Base-by-base conservation (phyloP, 92 coral and sea anemone species). In the Pocillopora grandis region DNA sequence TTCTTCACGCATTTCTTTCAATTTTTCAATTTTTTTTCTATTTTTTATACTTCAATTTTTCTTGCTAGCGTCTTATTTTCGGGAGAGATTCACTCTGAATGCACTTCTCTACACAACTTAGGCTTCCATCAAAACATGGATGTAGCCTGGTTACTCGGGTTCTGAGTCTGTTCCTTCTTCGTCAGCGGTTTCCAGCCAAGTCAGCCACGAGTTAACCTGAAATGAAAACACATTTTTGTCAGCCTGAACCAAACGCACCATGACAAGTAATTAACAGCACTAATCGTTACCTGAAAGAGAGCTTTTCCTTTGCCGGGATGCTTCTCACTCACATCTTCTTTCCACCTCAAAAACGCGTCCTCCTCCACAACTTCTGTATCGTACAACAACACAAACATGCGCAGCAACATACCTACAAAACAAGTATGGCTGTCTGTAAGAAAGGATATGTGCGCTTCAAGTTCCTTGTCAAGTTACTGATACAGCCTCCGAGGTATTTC, bases 81-180 rank as follows among this genome's bases (percentile, higher is more conserved):
- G 14, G 37, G 1, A 8, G 58, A 68, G 62, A 7, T 36, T 17
- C 18, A 13, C 8, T 36, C 52, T 13, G 37, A 63, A 71, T 7
- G 55, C 27, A 67, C 33, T 36, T 18, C 23, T 18, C 8, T 57
- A 9, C 16, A 35, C 0, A 19, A 27, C 62, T 66, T 33, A 7
- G 52, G 52, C 8, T 19, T 33, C 16, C 66, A 15, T 13, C 2
- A 1, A 37, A 10, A 18, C 31, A 1, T 10, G 52, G 59, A 8
- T 8, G 58, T 2, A 21, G 59, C 68, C 49, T 70, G 85, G 49
- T 88, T 87, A 96, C 86, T 96, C 99, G 60, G 98, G 96, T 86
- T 96, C 99, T 60, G 99, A 96, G 80, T 96, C 99, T 12, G 99
- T 89, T 33, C 99, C 98, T 76, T 96, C 99, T 72, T 96, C 99